Evolutionary conservation across 2,797 vertebrate species (phyloP).

Genomic region (Botia kubotai): DNA sequence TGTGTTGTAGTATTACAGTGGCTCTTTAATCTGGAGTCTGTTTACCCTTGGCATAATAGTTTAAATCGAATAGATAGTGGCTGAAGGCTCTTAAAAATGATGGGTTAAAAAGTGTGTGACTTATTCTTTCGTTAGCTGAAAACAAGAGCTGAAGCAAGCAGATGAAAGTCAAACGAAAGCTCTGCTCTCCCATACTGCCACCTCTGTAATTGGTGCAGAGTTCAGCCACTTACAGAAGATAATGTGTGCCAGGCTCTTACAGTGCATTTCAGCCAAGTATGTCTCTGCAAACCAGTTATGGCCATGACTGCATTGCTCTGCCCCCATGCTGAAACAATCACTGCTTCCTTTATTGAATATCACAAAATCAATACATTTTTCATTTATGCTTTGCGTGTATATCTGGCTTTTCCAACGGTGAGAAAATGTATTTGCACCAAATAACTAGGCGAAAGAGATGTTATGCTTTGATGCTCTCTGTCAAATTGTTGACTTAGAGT

Average conservation of each 20-base stretch:
- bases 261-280: constrained; percentile 21
- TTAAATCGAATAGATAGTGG: neutral
- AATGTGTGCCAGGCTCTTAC: constrained; percentile 14
- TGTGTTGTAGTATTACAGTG: neutral
- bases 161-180: neutral
- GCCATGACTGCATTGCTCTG: constrained; percentile 18
- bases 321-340: constrained; percentile 46
- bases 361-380: constrained; percentile 58
- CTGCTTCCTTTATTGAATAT: constrained; percentile 51
- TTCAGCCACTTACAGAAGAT: constrained; percentile 44
- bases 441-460: constrained; percentile 43
- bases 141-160: neutral
- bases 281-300: constrained; percentile 1
- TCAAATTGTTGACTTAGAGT: constrained; percentile 25
- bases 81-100: constrained; percentile 10
- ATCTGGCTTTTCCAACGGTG: constrained; percentile 44
- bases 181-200: constrained; percentile 12
- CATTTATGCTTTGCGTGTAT: constrained; percentile 43
- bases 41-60: neutral
- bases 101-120: constrained; percentile 36
- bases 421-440: constrained; percentile 19
- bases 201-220: constrained; percentile 49
- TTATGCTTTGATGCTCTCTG: constrained; percentile 37
- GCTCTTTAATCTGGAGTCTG: constrained; percentile 5
- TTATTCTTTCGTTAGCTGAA: constrained; percentile 31